Conservation (phyloP, 1,140 invertebrate species). For the Drosophila saltans region DNA sequence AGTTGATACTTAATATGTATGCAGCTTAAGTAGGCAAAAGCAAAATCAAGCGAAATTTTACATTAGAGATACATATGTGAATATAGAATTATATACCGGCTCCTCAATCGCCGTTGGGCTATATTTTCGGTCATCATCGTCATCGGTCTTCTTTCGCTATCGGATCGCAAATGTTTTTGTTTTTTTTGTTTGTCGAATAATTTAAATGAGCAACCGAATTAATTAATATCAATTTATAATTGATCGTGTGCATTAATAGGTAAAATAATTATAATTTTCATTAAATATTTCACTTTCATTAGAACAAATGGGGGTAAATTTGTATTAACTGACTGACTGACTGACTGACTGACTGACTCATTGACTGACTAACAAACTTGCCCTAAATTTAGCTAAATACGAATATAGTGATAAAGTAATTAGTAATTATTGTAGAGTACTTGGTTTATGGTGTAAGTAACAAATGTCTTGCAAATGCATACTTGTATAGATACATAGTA, state of each 20-base stretch:
- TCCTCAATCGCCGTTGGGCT: constrained; percentile 87
- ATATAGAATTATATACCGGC: constrained; percentile 84
- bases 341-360: neutral
- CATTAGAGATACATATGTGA: constrained; percentile 41
- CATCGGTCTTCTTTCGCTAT: constrained; percentile 77
- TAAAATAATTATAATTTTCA: constrained; percentile 13
- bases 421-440: neutral
- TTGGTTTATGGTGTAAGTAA: neutral
- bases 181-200: constrained; percentile 15
- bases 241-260: constrained; percentile 9
- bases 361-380: neutral
- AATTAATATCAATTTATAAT: constrained; percentile 15
- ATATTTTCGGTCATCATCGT: constrained; percentile 84
- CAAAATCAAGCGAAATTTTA: constrained; percentile 69
- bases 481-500: neutral
- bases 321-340: neutral
- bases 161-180: constrained; percentile 24
- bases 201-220: constrained; percentile 36
- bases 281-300: constrained; percentile 1
- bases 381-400: no score
- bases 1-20: neutral
- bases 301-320: neutral
- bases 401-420: neutral
- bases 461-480: constrained; percentile 8
- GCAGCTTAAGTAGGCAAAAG: constrained; percentile 54